Conservation (phyloP, 2,888 invertebrate genomes). For the Saturnia pavonia region DNA sequence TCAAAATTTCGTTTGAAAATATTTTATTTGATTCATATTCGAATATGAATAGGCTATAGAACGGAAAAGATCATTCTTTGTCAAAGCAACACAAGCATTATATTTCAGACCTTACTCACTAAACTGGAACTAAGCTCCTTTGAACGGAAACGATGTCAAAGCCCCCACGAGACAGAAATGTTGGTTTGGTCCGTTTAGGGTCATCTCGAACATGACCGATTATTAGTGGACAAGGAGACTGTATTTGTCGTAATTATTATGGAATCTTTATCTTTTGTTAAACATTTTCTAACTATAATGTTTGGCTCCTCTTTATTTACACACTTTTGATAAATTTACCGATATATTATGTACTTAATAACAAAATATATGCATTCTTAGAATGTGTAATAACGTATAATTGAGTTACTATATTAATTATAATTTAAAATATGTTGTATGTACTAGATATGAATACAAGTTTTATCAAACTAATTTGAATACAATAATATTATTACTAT, state of each 20-base stretch:
- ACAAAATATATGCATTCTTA: not conserved
- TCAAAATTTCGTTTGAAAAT: not conserved
- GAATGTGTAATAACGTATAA: not conserved
- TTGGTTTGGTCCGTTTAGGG: not conserved
- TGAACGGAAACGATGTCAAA: not conserved
- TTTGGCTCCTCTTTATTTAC: not conserved
- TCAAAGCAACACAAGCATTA: not conserved
- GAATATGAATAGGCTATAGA: not conserved
- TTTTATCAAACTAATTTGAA: not conserved
- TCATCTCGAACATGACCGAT: not conserved
- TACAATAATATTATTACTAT: conserved; percentile 4
- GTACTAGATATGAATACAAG: not conserved
- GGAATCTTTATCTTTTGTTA: not conserved
- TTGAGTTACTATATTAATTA: no score
- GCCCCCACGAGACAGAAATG: not conserved
- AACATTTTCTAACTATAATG: not conserved
- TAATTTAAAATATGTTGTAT: not conserved
- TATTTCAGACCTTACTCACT: not conserved
- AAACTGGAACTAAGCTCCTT: not conserved
- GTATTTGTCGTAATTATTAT: not conserved
- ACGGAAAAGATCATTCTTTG: not conserved
- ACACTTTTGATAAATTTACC: not conserved
- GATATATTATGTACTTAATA: not conserved
- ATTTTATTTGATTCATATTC: not conserved
- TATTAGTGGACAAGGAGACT: not conserved